Conservation (phyloP, 2,797 vertebrate genomes). For the Acanthurus leucopareius region DNA sequence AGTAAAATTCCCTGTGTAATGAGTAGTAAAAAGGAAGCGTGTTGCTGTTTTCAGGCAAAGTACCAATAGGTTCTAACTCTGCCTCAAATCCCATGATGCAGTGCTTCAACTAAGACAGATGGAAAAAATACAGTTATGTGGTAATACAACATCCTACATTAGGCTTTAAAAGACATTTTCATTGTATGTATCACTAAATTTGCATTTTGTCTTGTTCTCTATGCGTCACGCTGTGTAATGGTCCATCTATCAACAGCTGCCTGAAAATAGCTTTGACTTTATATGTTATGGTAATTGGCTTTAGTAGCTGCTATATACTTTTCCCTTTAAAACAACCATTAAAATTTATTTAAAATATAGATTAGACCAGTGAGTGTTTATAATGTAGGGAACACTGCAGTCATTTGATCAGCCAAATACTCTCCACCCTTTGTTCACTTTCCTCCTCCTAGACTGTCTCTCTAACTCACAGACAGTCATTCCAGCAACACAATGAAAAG, state of each 20-base stretch:
- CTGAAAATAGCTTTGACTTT: neutral
- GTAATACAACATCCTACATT: neutral
- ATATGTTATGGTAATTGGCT: neutral
- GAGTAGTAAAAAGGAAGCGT: neutral
- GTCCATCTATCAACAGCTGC: too few species aligned
- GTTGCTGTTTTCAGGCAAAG: neutral
- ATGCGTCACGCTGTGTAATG: neutral
- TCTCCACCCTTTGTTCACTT: conserved; percentile 1
- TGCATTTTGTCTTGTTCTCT: neutral
- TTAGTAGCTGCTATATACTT: neutral
- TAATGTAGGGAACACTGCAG: neutral
- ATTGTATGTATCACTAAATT: too few species aligned
- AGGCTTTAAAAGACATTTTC: neutral
- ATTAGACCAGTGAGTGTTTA: neutral
- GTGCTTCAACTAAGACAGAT: too few species aligned
- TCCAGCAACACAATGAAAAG: conserved; percentile 68
- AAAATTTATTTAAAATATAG: neutral
- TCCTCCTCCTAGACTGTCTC: neutral
- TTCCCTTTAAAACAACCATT: neutral
- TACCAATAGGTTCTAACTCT: too few species aligned
- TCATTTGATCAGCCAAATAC: neutral
- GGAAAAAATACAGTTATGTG: neutral
- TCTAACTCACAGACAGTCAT: conserved; percentile 24
- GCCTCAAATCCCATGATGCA: too few species aligned
- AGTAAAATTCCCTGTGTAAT: neutral